Evolutionary conservation across 2,113 vertebrate genomes (phyloP).

Genomic region (Athene cunicularia): DNA sequence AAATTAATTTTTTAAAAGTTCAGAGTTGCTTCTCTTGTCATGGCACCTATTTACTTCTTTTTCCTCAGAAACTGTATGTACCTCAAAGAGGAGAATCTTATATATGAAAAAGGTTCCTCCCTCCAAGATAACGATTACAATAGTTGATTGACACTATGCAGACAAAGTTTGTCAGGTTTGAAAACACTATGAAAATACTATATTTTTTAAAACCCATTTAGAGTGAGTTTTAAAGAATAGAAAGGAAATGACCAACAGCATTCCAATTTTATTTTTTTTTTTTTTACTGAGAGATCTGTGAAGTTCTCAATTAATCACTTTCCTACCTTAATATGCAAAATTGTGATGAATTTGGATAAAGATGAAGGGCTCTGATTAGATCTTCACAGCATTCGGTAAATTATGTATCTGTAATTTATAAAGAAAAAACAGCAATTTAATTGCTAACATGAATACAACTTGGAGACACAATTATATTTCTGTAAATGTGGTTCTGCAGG

Average conservation of each 20-base stretch:
- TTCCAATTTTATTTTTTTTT: background rate
- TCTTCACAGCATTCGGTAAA: slow-evolving; percentile 74
- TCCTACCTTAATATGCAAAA: slow-evolving; percentile 78
- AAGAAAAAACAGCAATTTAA: background rate
- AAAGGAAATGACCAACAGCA: background rate
- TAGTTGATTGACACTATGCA: background rate
- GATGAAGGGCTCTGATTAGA: slow-evolving; percentile 76
- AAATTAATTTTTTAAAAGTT: background rate
- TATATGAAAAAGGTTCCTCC: background rate
- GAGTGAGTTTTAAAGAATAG: background rate
- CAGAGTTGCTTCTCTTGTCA: background rate
- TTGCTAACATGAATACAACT: background rate
- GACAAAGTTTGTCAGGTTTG: background rate
- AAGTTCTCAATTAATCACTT: background rate
- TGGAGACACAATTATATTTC: background rate
- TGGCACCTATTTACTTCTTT: background rate
- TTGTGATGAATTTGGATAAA: slow-evolving; percentile 74
- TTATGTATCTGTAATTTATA: slow-evolving; percentile 68
- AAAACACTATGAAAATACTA: background rate
- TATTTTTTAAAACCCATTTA: background rate
- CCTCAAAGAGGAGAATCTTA: background rate
- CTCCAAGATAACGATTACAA: background rate
- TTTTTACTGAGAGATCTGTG: background rate
- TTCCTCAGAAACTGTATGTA: background rate
- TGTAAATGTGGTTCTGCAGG: background rate